A percentile compares a stretch with the other conserved stretches of the same genome.
phyloP scores from a whole-genome alignment of 2,113 vertebrate genomes.

The Sturnus vulgaris region DNA sequence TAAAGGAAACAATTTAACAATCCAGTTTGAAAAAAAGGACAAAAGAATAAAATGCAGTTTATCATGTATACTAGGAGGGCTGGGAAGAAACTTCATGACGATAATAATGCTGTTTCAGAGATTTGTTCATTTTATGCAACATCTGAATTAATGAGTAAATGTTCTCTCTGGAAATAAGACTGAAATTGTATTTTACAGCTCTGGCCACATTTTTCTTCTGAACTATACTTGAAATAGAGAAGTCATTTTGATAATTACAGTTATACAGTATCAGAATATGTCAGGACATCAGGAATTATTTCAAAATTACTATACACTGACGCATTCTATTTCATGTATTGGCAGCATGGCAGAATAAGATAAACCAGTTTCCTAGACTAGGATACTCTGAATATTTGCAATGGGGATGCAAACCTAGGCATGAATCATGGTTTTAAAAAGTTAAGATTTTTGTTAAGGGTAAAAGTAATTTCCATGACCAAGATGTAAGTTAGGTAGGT shows the following conservation, averaged over 20 bases:
- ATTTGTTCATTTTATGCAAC: neutral
- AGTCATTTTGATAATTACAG: neutral
- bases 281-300: neutral
- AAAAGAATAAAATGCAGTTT: neutral
- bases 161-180: neutral
- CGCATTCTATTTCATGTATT: neutral
- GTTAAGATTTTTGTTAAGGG: too few species aligned
- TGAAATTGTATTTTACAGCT: neutral
- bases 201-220: neutral
- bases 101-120: neutral
- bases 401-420: neutral
- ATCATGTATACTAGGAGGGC: neutral
- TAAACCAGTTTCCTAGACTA: neutral
- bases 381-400: neutral
- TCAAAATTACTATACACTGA: neutral
- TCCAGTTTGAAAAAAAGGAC: neutral
- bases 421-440: too few species aligned
- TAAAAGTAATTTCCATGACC: too few species aligned
- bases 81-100: neutral
- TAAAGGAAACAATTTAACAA: neutral
- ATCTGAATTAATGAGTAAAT: neutral
- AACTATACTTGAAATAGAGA: neutral
- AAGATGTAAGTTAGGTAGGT: too few species aligned
- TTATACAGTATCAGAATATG: neutral
- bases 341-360: neutral